These are phyloP conservation scores for Anableps anableps DNA, from an alignment of 2,797 vertebrate species.

Conservation along the genomic window DNA sequence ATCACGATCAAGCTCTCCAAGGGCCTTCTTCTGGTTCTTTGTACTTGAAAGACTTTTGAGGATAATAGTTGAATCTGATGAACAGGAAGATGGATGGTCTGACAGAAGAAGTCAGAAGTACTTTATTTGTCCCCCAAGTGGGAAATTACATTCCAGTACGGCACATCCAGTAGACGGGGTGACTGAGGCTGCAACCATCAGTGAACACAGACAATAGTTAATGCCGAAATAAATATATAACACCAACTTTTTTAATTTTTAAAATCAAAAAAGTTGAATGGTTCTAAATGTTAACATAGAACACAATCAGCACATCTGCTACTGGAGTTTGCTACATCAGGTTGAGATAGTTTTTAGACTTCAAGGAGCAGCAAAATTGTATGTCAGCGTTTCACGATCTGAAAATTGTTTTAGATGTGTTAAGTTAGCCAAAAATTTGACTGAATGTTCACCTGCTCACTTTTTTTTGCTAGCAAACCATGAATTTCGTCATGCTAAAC, in stretches of 20 bases:
- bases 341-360: too few species aligned
- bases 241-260: too few species aligned
- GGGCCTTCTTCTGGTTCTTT: not conserved
- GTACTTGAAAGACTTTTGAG: not conserved
- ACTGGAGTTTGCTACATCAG: not conserved
- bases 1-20: not conserved
- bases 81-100: not conserved
- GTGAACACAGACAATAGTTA: too few species aligned
- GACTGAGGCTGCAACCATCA: too few species aligned
- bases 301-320: not conserved
- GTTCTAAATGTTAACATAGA: not conserved
- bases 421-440: not conserved
- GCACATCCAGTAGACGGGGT: too few species aligned
- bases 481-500: not conserved
- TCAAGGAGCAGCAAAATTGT: not conserved
- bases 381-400: not conserved
- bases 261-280: too few species aligned
- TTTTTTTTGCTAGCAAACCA: too few species aligned
- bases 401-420: not conserved
- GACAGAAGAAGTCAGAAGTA: not conserved
- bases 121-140: too few species aligned
- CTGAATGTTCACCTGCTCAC: not conserved
- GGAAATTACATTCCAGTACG: too few species aligned
- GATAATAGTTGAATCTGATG: conserved; percentile 4
- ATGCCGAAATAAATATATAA: too few species aligned